Conservation (phyloP, 2,113 vertebrate species). For the Naja naja region DNA sequence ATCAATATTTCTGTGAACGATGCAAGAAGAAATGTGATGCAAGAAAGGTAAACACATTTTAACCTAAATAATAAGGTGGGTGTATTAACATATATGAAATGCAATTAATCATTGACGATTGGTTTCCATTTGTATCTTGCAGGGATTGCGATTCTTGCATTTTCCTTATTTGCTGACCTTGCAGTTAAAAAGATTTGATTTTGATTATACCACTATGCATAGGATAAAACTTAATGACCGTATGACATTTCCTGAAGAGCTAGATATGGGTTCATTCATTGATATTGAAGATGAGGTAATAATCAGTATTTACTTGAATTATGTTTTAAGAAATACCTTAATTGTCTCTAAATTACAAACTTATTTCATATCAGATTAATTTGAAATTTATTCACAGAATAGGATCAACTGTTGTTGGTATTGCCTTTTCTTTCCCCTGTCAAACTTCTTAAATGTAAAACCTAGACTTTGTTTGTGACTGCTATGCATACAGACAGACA, state of each 20-base stretch:
- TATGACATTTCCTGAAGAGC: conserved; percentile 96
- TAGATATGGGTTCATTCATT: conserved; percentile 98
- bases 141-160: conserved; percentile 96
- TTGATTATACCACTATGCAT: conserved; percentile 99
- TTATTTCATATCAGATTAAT: not conserved
- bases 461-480: too few species aligned
- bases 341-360: not conserved
- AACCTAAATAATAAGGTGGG: not conserved
- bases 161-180: conserved; percentile 95
- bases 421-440: not conserved
- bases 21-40: conserved; percentile 99
- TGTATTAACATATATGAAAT: not conserved
- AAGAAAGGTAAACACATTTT: conserved; percentile 81
- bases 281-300: conserved; percentile 97
- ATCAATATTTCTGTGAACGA: conserved; percentile 98
- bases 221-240: conserved; percentile 97
- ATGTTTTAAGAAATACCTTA: not conserved
- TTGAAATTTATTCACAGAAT: not conserved
- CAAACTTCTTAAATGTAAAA: not conserved
- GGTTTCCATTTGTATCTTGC: conserved; percentile 23
- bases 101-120: not conserved
- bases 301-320: not conserved
- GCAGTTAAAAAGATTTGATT: conserved; percentile 97
- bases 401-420: too few species aligned
- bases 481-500: not conserved